Evolutionary conservation across 1,140 invertebrate genomes (phyloP).

Genomic region (Rhynchophorus ferrugineus): DNA sequence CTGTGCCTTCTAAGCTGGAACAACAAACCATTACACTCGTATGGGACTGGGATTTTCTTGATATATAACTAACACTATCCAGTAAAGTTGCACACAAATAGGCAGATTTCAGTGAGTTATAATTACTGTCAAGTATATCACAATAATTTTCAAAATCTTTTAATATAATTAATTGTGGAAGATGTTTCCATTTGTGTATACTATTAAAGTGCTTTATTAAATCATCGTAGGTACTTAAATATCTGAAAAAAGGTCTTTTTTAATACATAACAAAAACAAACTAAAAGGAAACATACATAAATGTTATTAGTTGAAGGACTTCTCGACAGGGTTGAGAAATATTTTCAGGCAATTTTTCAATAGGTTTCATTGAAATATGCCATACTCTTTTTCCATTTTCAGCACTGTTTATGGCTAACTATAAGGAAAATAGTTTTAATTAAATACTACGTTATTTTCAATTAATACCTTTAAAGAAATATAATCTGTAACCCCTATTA

Average conservation of each 20-base stretch:
- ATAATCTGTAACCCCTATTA: no score
- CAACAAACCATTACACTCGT: conserved; percentile 5
- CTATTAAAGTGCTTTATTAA: conserved; percentile 29
- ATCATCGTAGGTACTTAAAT: conserved; percentile 25
- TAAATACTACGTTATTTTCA: conserved; percentile 7
- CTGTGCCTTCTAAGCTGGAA: background rate
- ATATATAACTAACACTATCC: conserved; percentile 18
- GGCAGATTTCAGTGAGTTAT: conserved; percentile 17
- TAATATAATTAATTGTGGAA: conserved; percentile 29
- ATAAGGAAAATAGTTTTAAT: conserved; percentile 15
- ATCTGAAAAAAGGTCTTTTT: conserved; percentile 24
- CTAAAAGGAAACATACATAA: no score
- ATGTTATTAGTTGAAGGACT: conserved; percentile 30
- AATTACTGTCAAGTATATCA: conserved; percentile 10
- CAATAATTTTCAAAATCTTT: conserved; percentile 27
- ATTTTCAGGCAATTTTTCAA: conserved; percentile 27
- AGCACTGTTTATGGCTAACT: conserved; percentile 29
- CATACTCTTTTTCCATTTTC: conserved; percentile 29
- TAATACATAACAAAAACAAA: conserved; percentile 10
- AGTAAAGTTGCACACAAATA: conserved; percentile 22
- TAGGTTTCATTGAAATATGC: conserved; percentile 28
- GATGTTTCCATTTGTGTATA: conserved; percentile 29
- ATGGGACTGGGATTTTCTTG: conserved; percentile 11
- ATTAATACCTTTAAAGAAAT: conserved; percentile 26
- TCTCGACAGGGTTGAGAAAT: conserved; percentile 28